Base-by-base conservation (phyloP, 2,113 vertebrate species). In the Syngnathus floridae region DNA sequence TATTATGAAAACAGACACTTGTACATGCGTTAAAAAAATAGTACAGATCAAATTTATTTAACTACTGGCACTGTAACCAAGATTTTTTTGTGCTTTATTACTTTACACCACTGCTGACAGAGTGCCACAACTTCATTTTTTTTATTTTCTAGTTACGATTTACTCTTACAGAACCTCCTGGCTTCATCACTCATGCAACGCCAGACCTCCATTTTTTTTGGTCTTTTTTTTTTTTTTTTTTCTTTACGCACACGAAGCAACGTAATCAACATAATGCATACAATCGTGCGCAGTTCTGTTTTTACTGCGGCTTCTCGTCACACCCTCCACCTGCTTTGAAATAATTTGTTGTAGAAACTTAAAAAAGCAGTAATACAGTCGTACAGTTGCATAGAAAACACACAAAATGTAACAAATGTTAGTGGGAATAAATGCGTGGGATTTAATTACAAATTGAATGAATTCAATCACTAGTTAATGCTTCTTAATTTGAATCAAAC, bases 181-280 rank as follows among this genome's bases (percentile, higher is more conserved):
- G 35, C 56, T 58, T 59, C 16, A 59, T 36, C 4, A 38, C 9
- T 59, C 57, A 19, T 59, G 36, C 57, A 38, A 38, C 10, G 36
- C 21, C 57, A 38, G 35, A 22, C 38, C 17, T 48, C 17, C 5
- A 31, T 48, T 7, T 8, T 7, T 8, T 19, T 2, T 17, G 4
- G 4, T 41, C 35, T 22, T 10, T 26, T 55, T 36, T 3, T 35
- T 13, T 21, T n/a, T n/a, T 60, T 21, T 54, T 19, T 10, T 37
- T 58, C 4, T 19, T 58, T 19, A 59, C 58, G 6, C 58, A 41
- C 38, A 61, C 36, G 10, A 17, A 55, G 9, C 8, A 59, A 40
- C 36, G 57, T 59, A 59, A 59, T 40, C 56, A 38, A 58, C 56
- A 58, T 21, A 26, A 54, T 54, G 17, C 51, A 11, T 52, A 9